Evolutionary conservation across 2,113 vertebrate genomes (phyloP), one percentile per base, ranked within the genome.

Genomic region (Percina caprodes): DNA sequence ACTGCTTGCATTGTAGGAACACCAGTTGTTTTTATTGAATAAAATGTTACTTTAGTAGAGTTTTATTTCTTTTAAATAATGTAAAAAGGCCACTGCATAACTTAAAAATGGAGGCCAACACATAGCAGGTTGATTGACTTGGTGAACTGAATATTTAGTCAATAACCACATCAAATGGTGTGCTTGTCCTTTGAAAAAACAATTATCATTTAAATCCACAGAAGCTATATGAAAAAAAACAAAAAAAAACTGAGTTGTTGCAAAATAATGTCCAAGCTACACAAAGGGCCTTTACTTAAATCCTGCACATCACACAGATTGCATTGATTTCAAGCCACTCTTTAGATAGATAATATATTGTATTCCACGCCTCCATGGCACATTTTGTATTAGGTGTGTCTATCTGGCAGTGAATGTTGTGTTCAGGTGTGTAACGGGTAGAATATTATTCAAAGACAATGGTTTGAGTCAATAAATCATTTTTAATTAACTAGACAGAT

Each of bases 241-340:
- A 59, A 39, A 60, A 4, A 9, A 67, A 62, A 62, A 62, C 60
- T 21, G 42, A 60, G 56, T n/a, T 61, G 16, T 77, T 56, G 24
- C 13, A 35, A 8, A 46, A 35, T 39, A 8, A 49, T n/a, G 12
- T n/a, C 24, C 18, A 10, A 16, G 8, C n/a, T n/a, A 13, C 39
- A 39, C 35, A 21, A 48, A 4, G 4, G 16, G n/a, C 15, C 3
- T 63, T 24, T 52, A 39, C 9, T 39, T 1, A 63, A 42, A 39
- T 42, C 16, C 10, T 45, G 5, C 18, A 39, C 74, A 46, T 18
- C 19, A 55, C 10, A 75, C 9, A 2, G 16, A 65, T 10, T 55
- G 42, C 8, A 48, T 14, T n/a, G 60, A 33, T 48, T 46, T 66
- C 0, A 54, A 54, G 9, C 26, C 23, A 59, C 35, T 39, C 35